Base-by-base conservation (phyloP, 2,797 vertebrate genomes). In the Adelosebastes latens region DNA sequence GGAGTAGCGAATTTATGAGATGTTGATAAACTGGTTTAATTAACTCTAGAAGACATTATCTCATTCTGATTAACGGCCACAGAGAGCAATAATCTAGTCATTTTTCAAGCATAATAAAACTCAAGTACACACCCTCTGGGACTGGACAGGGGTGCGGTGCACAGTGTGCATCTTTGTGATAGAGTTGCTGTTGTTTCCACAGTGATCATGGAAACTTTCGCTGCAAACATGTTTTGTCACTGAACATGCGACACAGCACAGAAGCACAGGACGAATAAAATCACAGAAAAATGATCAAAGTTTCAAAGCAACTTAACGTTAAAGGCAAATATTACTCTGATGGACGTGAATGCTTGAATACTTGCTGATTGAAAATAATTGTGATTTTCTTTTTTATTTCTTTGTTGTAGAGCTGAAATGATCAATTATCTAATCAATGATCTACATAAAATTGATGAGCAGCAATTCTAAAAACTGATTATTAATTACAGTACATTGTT, bases 21-120 rank as follows among this genome's bases (percentile, higher is more conserved):
- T 73, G 27, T 77, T 83, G 79, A 87, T 87, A 31, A 64, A 89
- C 61, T 87, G 77, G 52, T 84, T 87, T 77, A 56, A 88, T 87
- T 60, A 87, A 53, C 83, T 81, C 59, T 24, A n/a, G 53, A 61
- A 39, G 75, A 86, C 46, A 62, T 63, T 49, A 83, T 91, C 82
- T 89, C 62, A 53, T 72, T 87, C 13, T 91, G 91, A 94, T 86
- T 80, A 85, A 90, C 91, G 75, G 55, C 64, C 67, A 39, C 42
- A 34, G 12, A 61, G 60, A 63, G 65, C 71, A 89, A 85, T 85
- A 46, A 72, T 66, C 82, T 83, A 78, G 71, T 36, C 12, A 78
- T 87, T 86, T 86, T 79, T 77, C 13, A 63, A 75, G 75, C 25
- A 18, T 59, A 60, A 53, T 79, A 77, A 83, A 81, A 77, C 65